These are phyloP conservation scores for Caenorhabditis inopinata DNA, from an alignment of 1,140 invertebrate species.

Conservation along the genomic window DNA sequence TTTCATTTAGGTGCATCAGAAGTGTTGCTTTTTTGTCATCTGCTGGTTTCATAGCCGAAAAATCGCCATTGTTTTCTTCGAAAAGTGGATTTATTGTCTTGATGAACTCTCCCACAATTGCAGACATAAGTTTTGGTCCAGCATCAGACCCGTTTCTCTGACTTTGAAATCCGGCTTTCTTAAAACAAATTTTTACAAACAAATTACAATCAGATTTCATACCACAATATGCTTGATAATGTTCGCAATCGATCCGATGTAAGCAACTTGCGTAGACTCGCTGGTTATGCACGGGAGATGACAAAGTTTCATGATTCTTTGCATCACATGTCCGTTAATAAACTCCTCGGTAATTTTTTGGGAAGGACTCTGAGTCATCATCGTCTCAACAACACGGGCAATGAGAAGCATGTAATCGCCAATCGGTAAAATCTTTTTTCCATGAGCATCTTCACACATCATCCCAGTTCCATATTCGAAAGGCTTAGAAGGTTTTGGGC, in stretches of 20 bases:
- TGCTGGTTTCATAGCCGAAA: background rate
- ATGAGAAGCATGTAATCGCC: slow-evolving; percentile 46
- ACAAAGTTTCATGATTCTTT: slow-evolving; percentile 30
- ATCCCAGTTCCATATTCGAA: slow-evolving; percentile 14
- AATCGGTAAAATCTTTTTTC: slow-evolving; percentile 41
- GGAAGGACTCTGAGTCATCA: slow-evolving; percentile 5
- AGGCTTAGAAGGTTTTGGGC: background rate
- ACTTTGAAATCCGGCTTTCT: slow-evolving; percentile 15
- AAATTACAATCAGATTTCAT: background rate
- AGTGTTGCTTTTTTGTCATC: background rate
- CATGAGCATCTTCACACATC: background rate
- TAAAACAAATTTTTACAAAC: background rate
- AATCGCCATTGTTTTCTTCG: background rate
- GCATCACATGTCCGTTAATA: slow-evolving; percentile 12
- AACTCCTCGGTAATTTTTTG: slow-evolving; percentile 23
- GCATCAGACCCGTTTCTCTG: background rate
- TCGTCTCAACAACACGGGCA: background rate
- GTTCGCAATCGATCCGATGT: background rate
- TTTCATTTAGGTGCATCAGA: background rate
- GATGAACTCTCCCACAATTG: background rate
- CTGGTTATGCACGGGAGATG: slow-evolving; percentile 18
- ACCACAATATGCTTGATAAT: slow-evolving; percentile 40
- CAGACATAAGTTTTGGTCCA: background rate
- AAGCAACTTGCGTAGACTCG: background rate
- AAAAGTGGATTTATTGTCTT: background rate